A percentile compares a stretch with the other conserved stretches of the same genome.
Conservation (phyloP, 2,113 vertebrate genomes). For the Periophthalmodon schlosseri region DNA sequence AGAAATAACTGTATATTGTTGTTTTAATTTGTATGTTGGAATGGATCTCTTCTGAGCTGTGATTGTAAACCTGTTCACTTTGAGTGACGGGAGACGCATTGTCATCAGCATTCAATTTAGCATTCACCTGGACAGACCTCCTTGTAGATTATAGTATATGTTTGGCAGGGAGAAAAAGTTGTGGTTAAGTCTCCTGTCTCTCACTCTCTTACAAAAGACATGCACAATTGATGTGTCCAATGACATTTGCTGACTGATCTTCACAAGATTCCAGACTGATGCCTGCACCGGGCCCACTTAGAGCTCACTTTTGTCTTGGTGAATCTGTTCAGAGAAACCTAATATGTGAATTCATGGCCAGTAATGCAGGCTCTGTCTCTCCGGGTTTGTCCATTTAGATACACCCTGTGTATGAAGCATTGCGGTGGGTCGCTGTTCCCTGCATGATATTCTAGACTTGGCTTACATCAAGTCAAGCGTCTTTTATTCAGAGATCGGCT, state of each 20-base stretch:
- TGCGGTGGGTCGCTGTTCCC: constrained; percentile 72
- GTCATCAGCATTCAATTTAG: constrained; percentile 64
- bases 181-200: constrained; percentile 20
- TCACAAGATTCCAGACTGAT: constrained; percentile 68
- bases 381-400: constrained; percentile 60
- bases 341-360: constrained; percentile 57
- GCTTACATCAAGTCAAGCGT: constrained; percentile 65
- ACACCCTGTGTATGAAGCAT: constrained; percentile 64
- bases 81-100: constrained; percentile 55
- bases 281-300: constrained; percentile 58
- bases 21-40: not conserved
- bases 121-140: constrained; percentile 37
- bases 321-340: constrained; percentile 58
- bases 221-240: constrained; percentile 38
- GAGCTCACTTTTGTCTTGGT: constrained; percentile 46
- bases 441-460: constrained; percentile 76
- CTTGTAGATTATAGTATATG: not conserved
- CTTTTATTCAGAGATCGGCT: constrained; percentile 66
- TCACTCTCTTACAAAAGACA: constrained; percentile 35
- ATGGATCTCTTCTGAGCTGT: not conserved
- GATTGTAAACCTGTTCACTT: not conserved
- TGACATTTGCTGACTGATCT: constrained; percentile 58
- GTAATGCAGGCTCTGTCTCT: constrained; percentile 57
- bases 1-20: not conserved
- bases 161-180: constrained; percentile 12